Conservation (phyloP, 2,888 invertebrate genomes). For the Digitonthophagus gazella region DNA sequence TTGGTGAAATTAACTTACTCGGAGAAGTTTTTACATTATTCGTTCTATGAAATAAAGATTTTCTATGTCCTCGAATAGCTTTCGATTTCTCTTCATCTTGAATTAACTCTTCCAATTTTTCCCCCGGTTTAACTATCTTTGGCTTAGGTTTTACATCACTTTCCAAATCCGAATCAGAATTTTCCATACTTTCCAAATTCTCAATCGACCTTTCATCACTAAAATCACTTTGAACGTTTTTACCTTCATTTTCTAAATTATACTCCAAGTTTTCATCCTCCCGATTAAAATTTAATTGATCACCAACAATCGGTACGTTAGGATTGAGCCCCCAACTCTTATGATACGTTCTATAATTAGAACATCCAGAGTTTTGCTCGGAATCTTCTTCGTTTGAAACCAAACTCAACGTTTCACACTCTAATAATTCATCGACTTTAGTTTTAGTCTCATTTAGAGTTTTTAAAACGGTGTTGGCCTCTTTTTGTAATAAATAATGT, state of each 20-base stretch:
- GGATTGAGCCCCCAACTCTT: slow-evolving; percentile 43
- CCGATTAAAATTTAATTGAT: slow-evolving; percentile 16
- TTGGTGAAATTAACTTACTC: neutral
- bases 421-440: slow-evolving; percentile 53
- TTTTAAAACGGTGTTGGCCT: slow-evolving; percentile 58
- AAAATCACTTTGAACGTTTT: neutral
- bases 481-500: slow-evolving; percentile 53
- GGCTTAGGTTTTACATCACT: slow-evolving; percentile 56
- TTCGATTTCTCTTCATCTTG: slow-evolving; percentile 38
- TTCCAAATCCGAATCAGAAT: slow-evolving; percentile 38
- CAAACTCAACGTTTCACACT: slow-evolving; percentile 65
- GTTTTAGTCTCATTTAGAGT: slow-evolving; percentile 55
- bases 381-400: slow-evolving; percentile 72
- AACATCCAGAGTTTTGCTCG: slow-evolving; percentile 60
- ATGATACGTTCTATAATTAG: slow-evolving; percentile 61
- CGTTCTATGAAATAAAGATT: slow-evolving; percentile 58
- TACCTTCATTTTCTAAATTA: neutral
- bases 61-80: slow-evolving; percentile 61
- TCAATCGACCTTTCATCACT: too few species aligned
- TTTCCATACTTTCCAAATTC: slow-evolving; percentile 6
- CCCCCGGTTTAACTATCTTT: slow-evolving; percentile 59
- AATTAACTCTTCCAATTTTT: slow-evolving; percentile 44
- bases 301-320: slow-evolving; percentile 24
- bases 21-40: neutral
- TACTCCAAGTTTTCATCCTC: too few species aligned